Evolutionary conservation across 2,797 vertebrate species (phyloP).

Genomic region (Tokudaia tokunoshimensis): DNA sequence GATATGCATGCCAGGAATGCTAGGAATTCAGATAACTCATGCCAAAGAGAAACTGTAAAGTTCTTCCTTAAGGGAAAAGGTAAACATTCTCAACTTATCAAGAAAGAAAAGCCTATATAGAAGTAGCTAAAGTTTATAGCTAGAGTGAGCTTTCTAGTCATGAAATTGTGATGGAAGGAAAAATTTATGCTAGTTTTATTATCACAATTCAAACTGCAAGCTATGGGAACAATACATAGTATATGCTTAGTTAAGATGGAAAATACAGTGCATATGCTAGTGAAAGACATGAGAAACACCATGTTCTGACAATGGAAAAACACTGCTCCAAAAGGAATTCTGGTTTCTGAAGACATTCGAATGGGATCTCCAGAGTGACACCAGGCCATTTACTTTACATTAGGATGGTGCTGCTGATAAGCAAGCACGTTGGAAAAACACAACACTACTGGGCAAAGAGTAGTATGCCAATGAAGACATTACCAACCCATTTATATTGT

Average conservation of each 20-base stretch:
- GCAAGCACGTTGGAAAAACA: neutral
- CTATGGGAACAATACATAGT: neutral
- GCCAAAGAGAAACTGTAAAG: neutral
- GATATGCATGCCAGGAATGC: neutral
- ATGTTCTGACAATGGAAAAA: neutral
- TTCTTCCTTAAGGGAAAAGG: neutral
- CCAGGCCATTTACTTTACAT: neutral
- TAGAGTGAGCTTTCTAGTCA: neutral
- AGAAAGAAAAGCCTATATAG: neutral
- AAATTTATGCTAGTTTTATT: neutral
- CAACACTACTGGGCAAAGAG: neutral
- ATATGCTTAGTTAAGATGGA: neutral
- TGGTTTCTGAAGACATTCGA: neutral
- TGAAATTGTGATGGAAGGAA: neutral
- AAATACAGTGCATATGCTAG: neutral
- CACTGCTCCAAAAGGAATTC: neutral
- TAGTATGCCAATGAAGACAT: neutral
- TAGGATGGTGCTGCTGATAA: neutral
- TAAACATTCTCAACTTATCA: neutral
- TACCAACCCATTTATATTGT: neutral
- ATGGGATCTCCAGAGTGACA: neutral
- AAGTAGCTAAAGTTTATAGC: neutral
- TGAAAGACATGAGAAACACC: neutral
- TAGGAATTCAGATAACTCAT: neutral
- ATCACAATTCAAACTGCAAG: neutral